Base-by-base conservation (phyloP, 1,140 invertebrate genomes). In the Brachionus koreanus region DNA sequence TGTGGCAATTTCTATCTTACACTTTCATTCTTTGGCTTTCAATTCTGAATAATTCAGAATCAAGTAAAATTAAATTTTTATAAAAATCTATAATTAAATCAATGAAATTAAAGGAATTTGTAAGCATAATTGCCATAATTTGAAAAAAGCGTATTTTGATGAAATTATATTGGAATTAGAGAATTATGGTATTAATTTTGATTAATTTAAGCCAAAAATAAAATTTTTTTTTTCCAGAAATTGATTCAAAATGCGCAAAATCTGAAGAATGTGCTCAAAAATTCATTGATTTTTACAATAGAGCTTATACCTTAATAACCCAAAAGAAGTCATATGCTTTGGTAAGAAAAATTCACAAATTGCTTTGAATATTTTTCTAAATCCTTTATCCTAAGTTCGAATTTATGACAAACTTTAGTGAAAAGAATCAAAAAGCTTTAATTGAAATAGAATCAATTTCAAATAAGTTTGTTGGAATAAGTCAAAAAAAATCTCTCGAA, bases 161-260 rank as follows among this genome's bases (percentile, higher is more conserved):
- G n/a, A 39, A 39, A 6, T 69, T 4, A 19, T 69, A 19, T 1
- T 16, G 2, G 65, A 69, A 35, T 69, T 69, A 16, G 37, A 69
- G n/a, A 42, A 39, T 16, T 69, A n/a, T 39, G 35, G 65, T 69
- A 39, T n/a, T 42, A 16, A 39, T 12, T 37, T 69, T 39, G n/a
- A 16, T 6, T 16, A 16, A 12, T 63, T 7, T 16, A 69, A 69
- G n/a, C 0, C 16, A 2, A 9, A 12, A 0, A 33, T 13, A 19
- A n/a, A 39, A 19, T 37, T 69, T n/a, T 37, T 37, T 69, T 7
- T n/a, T n/a, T n/a, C n/a, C n/a, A 69, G 65, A 69, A 69, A 69
- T 69, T 19, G 65, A 69, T 69, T 13, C 6, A n/a, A 39, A 37
- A 37, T 69, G 65, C 35, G 13, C n/a, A 69, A 9, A n/a, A 39